Conservation (phyloP, 2,888 invertebrate genomes). For the Digitonthophagus gazella region DNA sequence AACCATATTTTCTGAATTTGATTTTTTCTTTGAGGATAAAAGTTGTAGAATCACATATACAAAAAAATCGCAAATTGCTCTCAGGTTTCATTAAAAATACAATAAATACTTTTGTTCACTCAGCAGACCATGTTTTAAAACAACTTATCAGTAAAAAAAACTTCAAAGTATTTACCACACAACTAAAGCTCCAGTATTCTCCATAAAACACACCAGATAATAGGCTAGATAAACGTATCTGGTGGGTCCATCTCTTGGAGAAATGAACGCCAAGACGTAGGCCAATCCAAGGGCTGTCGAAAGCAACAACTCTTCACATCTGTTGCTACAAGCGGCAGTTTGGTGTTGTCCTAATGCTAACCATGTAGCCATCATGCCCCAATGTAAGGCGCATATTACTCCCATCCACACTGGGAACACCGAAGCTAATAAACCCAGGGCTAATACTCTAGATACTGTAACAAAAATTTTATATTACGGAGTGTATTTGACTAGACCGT, state of each 20-base stretch:
- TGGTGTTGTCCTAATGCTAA: constrained; percentile 52
- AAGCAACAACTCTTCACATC: constrained; percentile 51
- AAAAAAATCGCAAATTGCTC: too few relatives aligned
- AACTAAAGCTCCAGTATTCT: constrained; percentile 52
- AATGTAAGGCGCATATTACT: constrained; percentile 54
- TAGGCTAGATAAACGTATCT: constrained; percentile 54
- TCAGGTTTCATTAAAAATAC: too few relatives aligned
- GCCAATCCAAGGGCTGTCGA: constrained; percentile 59
- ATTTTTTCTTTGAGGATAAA: too few relatives aligned
- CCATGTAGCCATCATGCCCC: constrained; percentile 59
- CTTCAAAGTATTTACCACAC: constrained; percentile 47
- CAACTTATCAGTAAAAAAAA: too few relatives aligned
- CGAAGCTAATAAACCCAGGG: constrained; percentile 58
- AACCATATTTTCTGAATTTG: too few relatives aligned
- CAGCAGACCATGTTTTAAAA: too few relatives aligned
- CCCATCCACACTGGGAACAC: constrained; percentile 55
- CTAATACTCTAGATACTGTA: constrained; percentile 55
- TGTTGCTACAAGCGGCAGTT: constrained; percentile 50
- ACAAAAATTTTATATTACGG: background rate
- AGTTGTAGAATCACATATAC: too few relatives aligned
- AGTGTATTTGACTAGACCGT: too few relatives aligned
- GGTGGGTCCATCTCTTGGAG: constrained; percentile 61
- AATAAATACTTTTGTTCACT: too few relatives aligned
- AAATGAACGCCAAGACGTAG: constrained; percentile 60
- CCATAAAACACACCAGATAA: constrained; percentile 54